Percentiles rank a stretch among this genome's conserved stretches.
Conservation (phyloP, 2,888 invertebrate genomes). For the Drosophila mimetica region DNA sequence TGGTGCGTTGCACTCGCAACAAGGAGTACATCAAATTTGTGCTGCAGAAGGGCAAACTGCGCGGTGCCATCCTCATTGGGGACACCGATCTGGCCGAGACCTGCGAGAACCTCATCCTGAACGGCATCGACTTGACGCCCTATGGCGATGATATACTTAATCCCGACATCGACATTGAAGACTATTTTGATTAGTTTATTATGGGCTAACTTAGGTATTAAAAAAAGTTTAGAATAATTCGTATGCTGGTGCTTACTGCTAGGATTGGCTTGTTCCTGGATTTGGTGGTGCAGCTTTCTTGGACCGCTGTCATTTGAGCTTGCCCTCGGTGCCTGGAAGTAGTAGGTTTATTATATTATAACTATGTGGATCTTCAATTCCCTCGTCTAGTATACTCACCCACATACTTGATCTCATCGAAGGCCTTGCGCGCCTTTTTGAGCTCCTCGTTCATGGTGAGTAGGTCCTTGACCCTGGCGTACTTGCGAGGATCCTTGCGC, state of each 20-base stretch:
- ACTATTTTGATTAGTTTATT: conserved; percentile 95
- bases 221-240: conserved; percentile 6
- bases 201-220: conserved; percentile 11
- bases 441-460: conserved; percentile 99
- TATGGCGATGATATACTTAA: conserved; percentile 97
- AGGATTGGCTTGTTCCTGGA: conserved; percentile 12
- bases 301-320: conserved; percentile 81
- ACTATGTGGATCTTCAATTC: not conserved
- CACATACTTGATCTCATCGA: conserved; percentile 99
- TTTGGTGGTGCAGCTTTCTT: conserved; percentile 38
- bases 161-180: conserved; percentile 98
- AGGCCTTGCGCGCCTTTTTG: conserved; percentile 99
- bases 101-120: conserved; percentile 98
- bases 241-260: conserved; percentile 9
- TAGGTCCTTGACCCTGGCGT: conserved; percentile 98
- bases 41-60: conserved; percentile 91
- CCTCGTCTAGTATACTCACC: conserved; percentile 85
- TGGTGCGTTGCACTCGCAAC: conserved; percentile 92
- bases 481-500: conserved; percentile 97
- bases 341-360: not conserved
- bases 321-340: conserved; percentile 81
- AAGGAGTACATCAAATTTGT: conserved; percentile 95
- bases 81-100: conserved; percentile 99
- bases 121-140: conserved; percentile 94
- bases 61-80: conserved; percentile 97